A percentile compares a stretch with the other conserved stretches of the same genome.
These are phyloP conservation scores for Charanyca ferruginea DNA, from an alignment of 2,888 invertebrate genomes.

Conservation along the genomic window DNA sequence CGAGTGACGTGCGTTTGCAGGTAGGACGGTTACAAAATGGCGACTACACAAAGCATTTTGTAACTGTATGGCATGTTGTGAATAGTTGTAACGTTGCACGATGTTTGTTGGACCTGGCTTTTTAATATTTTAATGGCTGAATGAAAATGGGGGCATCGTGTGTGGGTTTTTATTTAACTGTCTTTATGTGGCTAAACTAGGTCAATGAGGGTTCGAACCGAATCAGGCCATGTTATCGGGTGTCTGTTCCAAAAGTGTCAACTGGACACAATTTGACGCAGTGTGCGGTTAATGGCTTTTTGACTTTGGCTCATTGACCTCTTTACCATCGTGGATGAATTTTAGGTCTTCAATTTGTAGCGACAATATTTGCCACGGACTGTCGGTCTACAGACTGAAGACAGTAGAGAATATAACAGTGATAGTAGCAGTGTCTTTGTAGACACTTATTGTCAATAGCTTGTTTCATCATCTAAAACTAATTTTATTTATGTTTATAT, in stretches of 20 bases:
- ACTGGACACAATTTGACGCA: conserved; percentile 9
- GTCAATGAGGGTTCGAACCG: conserved; percentile 46
- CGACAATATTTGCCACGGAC: too few relatives aligned
- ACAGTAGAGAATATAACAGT: too few relatives aligned
- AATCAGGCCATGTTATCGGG: conserved; percentile 23
- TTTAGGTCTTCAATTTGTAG: neutral
- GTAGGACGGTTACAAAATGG: conserved; percentile 46
- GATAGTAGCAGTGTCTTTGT: too few relatives aligned
- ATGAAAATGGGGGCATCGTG: conserved; percentile 1
- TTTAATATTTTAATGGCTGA: conserved; percentile 43
- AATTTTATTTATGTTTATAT: too few relatives aligned
- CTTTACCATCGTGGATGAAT: neutral
- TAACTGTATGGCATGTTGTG: conserved; percentile 31
- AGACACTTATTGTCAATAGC: too few relatives aligned
- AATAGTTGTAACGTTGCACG: conserved; percentile 46
- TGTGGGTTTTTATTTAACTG: conserved; percentile 40
- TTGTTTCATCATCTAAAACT: too few relatives aligned
- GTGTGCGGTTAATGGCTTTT: conserved; percentile 38
- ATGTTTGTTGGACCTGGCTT: conserved; percentile 22
- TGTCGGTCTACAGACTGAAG: too few relatives aligned
- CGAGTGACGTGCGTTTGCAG: conserved; percentile 24
- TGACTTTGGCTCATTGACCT: neutral
- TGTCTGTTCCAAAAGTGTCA: conserved; percentile 26
- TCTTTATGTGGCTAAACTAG: conserved; percentile 25
- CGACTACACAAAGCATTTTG: conserved; percentile 45